Percentiles rank a stretch among this genome's conserved stretches.
These are phyloP conservation scores for Bubo blakistoni DNA, from an alignment of 2,113 vertebrate genomes.

Conservation along the genomic window DNA sequence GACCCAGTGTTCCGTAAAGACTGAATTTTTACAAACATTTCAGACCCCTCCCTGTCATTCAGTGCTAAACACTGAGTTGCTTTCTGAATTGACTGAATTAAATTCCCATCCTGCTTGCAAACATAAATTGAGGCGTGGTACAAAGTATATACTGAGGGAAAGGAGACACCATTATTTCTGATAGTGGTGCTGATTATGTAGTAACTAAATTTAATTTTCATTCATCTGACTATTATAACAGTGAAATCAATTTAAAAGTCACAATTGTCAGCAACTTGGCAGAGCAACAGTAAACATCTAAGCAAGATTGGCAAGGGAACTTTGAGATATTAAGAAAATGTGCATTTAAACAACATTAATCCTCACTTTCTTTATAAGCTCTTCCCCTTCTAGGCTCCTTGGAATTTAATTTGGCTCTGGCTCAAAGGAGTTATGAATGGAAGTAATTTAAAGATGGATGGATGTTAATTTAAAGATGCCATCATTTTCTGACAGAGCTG, in stretches of 20 bases:
- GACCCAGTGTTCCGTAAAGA: background rate
- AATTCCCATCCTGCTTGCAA: background rate
- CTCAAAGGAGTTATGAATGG: slow-evolving; percentile 53
- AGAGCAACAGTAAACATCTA: slow-evolving; percentile 51
- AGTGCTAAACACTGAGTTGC: background rate
- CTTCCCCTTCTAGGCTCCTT: slow-evolving; percentile 37
- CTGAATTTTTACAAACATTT: background rate
- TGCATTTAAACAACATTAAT: slow-evolving; percentile 33
- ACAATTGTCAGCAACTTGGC: slow-evolving; percentile 48
- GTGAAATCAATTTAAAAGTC: slow-evolving; percentile 47
- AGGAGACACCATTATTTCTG: background rate
- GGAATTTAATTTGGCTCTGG: slow-evolving; percentile 50
- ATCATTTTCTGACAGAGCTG: background rate
- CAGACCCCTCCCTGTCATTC: background rate
- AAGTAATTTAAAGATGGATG: slow-evolving; percentile 59
- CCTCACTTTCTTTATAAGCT: slow-evolving; percentile 17
- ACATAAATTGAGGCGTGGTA: background rate
- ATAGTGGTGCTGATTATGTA: background rate
- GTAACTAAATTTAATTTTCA: slow-evolving; percentile 14
- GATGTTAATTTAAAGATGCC: slow-evolving; percentile 55
- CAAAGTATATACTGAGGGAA: background rate
- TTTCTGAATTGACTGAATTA: background rate
- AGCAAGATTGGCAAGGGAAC: slow-evolving; percentile 9
- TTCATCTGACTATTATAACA: slow-evolving; percentile 27
- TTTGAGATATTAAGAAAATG: slow-evolving; percentile 24